Conservation (phyloP, 2,113 vertebrate species). For the Aramus guarauna region DNA sequence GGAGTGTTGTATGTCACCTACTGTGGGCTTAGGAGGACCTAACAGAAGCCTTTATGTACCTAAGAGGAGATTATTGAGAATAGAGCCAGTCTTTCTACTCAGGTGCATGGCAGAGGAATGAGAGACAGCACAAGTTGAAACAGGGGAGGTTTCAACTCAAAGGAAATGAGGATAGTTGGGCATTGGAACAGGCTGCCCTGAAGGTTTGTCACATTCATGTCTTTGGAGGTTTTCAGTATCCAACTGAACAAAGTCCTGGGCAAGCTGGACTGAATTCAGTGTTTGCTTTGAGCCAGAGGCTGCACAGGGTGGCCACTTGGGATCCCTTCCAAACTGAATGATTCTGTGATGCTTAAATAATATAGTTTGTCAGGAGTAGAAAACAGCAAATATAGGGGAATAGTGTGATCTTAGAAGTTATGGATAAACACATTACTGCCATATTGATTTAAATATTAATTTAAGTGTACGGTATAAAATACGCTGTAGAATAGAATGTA, state of each 20-base stretch:
- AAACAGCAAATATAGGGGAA: background rate
- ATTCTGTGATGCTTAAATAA: background rate
- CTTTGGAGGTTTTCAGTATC: background rate
- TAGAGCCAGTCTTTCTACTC: background rate
- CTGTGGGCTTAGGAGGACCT: no score
- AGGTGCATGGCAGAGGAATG: background rate
- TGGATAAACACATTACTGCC: background rate
- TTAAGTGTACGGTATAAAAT: background rate
- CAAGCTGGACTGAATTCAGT: background rate
- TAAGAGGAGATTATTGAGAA: background rate
- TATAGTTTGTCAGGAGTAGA: background rate
- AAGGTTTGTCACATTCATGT: background rate
- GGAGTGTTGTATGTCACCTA: background rate
- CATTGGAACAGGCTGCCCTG: background rate
- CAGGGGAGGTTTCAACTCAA: fast-evolving
- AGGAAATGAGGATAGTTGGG: background rate
- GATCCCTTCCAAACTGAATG: background rate
- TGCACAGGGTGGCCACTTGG: background rate
- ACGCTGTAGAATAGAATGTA: background rate
- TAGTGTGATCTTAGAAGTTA: background rate
- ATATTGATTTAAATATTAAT: background rate
- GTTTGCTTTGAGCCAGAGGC: background rate
- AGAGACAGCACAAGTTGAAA: background rate
- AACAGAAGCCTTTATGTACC: background rate
- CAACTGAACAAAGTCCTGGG: background rate